Evolutionary conservation across 2,797 vertebrate genomes (phyloP), one percentile per base, ranked within the genome.

Genomic region (Choloepus didactylus): DNA sequence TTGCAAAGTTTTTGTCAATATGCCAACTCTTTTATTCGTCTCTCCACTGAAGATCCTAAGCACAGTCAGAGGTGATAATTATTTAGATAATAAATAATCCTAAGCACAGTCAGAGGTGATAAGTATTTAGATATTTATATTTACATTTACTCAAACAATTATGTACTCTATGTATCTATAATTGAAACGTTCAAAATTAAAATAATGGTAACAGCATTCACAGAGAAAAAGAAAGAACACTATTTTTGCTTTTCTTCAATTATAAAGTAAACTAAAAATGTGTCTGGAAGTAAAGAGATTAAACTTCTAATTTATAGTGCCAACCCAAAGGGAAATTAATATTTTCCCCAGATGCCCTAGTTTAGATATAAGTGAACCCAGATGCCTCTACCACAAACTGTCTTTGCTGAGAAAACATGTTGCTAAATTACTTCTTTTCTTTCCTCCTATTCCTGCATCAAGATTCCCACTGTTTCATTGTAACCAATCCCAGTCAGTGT

Each of bases 131-230:
- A 77, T 54, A 19, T 60, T 35, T 35, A 18, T 56, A 56, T 56
- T 80, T 79, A 79, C 94, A 76, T 80, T 85, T 77, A 94, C 49
- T 66, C 12, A 88, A 9, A 76, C 21, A 96, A 64, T 77, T 90
- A 83, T 5, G 0, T 46, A 46, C 38, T 95, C n/a, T 16, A 95
- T 10, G 3, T 54, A 89, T 23, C 11, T 93, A 41, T 75, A 38
- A 75, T 9, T 86, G 3, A 87, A 93, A 94, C 85, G 29, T 2
- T 94, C 35, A 83, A 62, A 94, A 88, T 67, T 38, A 92, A 96
- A 95, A 80, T 29, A 79, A 21, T 44, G 5, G 60, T 29, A 59
- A 75, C 70, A n/a, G 27, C 1, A 76, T 60, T 94, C 38, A 87
- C 3, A 49, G n/a, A 7, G n/a, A 56, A 62, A 85, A 44, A 35